These are phyloP conservation scores for Haliclona indistincta DNA, from an alignment of 37 sponge, comb jelly and placozoan species.

Conservation along the genomic window DNA sequence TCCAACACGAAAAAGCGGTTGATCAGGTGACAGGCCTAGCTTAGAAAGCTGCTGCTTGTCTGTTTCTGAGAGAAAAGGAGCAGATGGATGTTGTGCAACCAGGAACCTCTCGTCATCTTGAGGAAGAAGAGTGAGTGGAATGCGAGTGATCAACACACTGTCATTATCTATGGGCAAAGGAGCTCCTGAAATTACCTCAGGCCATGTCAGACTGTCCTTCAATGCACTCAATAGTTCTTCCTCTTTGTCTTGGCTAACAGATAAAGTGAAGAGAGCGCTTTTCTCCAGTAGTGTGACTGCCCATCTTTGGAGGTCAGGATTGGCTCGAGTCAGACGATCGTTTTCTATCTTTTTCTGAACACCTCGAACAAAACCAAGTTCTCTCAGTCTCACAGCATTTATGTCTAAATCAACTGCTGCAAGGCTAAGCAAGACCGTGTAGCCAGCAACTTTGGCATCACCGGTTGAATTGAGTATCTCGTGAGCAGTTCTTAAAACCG, in stretches of 20 bases:
- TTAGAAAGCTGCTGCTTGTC: constrained; percentile 28
- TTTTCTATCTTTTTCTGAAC: constrained; percentile 42
- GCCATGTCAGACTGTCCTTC: neutral
- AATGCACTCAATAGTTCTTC: neutral
- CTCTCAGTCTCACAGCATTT: constrained; percentile 19
- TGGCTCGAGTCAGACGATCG: constrained; percentile 3
- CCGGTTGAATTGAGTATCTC: constrained; percentile 30
- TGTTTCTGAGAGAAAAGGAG: constrained; percentile 22
- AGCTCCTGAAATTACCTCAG: too few species aligned
- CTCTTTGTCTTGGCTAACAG: neutral
- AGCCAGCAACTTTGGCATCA: constrained; percentile 57
- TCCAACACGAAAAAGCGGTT: constrained; percentile 63
- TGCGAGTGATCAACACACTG: neutral
- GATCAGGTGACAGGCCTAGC: constrained; percentile 48
- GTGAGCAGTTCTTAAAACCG: constrained; percentile 24
- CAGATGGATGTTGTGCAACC: constrained; percentile 28
- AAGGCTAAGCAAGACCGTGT: constrained; percentile 61
- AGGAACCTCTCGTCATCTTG: constrained; percentile 21
- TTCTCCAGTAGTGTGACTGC: constrained; percentile 65
- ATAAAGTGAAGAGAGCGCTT: constrained; percentile 52
- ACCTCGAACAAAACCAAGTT: constrained; percentile 15
- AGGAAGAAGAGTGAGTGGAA: neutral
- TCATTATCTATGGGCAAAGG: neutral
- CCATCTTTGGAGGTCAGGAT: constrained; percentile 69
- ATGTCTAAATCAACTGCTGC: constrained; percentile 59